phyloP scores from a whole-genome alignment of 1,140 invertebrate genomes.

The Popillia japonica region DNA sequence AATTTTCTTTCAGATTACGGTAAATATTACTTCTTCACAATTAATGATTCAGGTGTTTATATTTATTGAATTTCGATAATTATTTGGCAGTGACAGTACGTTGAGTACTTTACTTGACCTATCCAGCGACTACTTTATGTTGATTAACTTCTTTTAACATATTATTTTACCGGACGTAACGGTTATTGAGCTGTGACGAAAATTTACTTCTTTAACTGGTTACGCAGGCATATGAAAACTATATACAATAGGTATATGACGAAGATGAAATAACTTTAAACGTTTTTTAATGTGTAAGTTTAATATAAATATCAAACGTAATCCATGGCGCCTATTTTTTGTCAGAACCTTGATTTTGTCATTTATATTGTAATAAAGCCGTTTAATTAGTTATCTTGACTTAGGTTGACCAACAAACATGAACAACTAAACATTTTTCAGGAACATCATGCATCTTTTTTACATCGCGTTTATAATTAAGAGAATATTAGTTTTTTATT shows the following conservation, averaged over 20 bases:
- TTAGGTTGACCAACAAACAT: background rate
- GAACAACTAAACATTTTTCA: background rate
- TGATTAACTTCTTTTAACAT: background rate
- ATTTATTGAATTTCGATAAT: too few relatives aligned
- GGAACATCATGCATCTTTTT: background rate
- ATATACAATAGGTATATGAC: background rate
- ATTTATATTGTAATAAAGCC: background rate
- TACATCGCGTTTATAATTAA: background rate
- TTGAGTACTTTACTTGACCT: too few relatives aligned
- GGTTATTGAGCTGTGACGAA: background rate
- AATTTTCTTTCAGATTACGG: too few relatives aligned
- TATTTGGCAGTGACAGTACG: too few relatives aligned
- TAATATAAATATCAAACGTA: background rate
- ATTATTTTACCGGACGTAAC: background rate
- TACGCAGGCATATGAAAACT: background rate
- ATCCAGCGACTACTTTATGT: background rate
- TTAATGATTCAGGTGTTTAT: too few relatives aligned
- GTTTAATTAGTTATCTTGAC: background rate
- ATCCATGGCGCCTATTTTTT: background rate
- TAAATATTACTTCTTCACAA: too few relatives aligned
- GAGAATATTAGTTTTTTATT: background rate
- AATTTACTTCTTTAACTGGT: background rate
- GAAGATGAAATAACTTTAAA: background rate
- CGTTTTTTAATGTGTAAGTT: background rate
- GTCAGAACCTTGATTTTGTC: background rate